Evolutionary conservation across 2,113 vertebrate genomes (phyloP).

Genomic region (Ophiodon elongatus): DNA sequence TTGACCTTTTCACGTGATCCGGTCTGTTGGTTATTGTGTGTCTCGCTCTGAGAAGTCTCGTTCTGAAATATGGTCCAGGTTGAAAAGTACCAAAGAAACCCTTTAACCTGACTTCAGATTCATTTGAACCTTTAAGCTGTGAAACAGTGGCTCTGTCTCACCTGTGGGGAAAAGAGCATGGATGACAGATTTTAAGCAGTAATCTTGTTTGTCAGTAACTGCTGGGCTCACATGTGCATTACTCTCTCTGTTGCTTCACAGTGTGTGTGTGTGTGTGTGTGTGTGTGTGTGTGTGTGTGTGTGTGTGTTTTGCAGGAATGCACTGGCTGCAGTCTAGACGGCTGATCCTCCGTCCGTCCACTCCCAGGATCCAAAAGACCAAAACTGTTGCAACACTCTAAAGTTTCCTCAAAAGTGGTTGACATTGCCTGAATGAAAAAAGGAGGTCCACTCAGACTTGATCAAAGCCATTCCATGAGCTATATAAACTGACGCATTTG

Average conservation of each 20-base stretch:
- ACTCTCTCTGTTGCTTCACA: background rate
- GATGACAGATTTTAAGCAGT: no score
- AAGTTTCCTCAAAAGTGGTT: background rate
- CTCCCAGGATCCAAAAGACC: slow-evolving; percentile 30
- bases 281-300: slow-evolving; percentile 6
- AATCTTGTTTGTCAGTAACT: no score
- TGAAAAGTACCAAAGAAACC: background rate
- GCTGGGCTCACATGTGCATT: background rate
- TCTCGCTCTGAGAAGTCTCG: no score
- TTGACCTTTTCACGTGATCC: no score
- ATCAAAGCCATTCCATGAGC: background rate
- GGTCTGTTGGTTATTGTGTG: no score
- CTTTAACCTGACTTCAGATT: no score
- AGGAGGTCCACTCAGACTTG: background rate
- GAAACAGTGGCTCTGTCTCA: no score
- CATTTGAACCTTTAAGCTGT: no score
- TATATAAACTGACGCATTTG: background rate
- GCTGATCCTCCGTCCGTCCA: slow-evolving; percentile 65
- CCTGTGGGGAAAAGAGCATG: no score
- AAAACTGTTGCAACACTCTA: slow-evolving; percentile 1
- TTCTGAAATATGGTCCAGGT: background rate
- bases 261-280: background rate
- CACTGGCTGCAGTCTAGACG: slow-evolving; percentile 77
- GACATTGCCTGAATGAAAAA: background rate
- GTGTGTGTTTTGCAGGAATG: slow-evolving; percentile 60